Conservation (phyloP, 2,888 invertebrate species). For the Euplexia lucipara region DNA sequence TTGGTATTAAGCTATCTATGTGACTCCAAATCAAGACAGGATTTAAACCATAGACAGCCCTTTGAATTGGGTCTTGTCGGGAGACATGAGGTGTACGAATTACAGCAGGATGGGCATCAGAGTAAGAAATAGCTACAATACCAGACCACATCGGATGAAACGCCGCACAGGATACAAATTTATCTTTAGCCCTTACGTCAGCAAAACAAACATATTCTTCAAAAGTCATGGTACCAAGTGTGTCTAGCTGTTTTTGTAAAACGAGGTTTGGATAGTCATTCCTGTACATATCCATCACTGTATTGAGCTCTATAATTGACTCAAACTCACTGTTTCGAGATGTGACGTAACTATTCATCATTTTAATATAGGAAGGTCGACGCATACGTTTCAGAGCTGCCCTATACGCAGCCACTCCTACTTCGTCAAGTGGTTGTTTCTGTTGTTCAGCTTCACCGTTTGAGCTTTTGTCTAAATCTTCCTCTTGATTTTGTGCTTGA, state of each 20-base stretch:
- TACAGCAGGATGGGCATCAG: constrained; percentile 89
- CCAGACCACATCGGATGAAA: constrained; percentile 95
- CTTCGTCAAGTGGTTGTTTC: constrained; percentile 75
- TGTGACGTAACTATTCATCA: constrained; percentile 77
- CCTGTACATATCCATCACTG: constrained; percentile 91
- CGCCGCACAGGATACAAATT: constrained; percentile 92
- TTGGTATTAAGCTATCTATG: constrained; percentile 93
- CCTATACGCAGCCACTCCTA: constrained; percentile 78
- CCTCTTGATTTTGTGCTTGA: constrained; percentile 38
- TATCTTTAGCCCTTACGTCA: constrained; percentile 92
- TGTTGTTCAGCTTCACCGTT: constrained; percentile 66
- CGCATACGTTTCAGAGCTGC: constrained; percentile 78
- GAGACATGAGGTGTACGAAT: constrained; percentile 79
- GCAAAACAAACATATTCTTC: constrained; percentile 92
- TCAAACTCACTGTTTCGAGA: constrained; percentile 76
- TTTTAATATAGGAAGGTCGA: constrained; percentile 81
- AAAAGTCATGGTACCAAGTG: constrained; percentile 81
- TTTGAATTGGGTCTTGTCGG: constrained; percentile 87
- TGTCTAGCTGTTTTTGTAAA: constrained; percentile 74
- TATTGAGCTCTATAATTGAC: constrained; percentile 84
- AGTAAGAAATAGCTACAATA: constrained; percentile 92
- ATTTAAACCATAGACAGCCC: constrained; percentile 92
- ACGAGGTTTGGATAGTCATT: constrained; percentile 92
- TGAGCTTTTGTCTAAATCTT: constrained; percentile 65
- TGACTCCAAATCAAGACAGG: constrained; percentile 95